Conservation (phyloP, 2,113 vertebrate species). For the Bubo blakistoni region DNA sequence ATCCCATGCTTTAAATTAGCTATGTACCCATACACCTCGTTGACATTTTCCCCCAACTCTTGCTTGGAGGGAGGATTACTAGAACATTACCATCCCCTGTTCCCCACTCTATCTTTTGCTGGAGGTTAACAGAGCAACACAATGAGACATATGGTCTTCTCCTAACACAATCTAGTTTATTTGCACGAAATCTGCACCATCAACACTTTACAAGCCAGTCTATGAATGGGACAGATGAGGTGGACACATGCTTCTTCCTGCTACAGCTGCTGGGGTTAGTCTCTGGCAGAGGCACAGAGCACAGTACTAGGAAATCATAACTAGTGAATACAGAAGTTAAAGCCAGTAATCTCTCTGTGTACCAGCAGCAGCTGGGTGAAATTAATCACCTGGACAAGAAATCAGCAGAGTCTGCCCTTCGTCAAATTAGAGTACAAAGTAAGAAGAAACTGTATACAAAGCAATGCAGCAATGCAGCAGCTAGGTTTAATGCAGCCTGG, state of each 20-base stretch:
- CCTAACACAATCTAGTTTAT: not conserved
- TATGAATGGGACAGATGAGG: not conserved
- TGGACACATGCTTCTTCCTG: not conserved
- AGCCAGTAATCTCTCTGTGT: not conserved
- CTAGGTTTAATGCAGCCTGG: not conserved
- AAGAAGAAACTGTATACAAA: not conserved
- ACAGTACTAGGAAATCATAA: not conserved
- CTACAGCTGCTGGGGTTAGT: fast-evolving
- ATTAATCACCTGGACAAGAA: conserved; percentile 33
- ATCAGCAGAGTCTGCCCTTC: not conserved
- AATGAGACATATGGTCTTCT: not conserved
- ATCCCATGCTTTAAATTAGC: not conserved
- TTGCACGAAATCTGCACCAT: not conserved
- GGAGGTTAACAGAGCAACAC: not conserved
- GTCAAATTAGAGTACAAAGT: not conserved
- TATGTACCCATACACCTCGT: fast-evolving
- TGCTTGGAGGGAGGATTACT: not conserved
- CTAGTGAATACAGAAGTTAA: not conserved
- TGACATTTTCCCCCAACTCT: not conserved
- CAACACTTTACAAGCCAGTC: not conserved
- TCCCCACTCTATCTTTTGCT: not conserved
- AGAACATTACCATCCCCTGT: not conserved
- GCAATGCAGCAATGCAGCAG: not conserved
- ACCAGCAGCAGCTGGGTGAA: not conserved
- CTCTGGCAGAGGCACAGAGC: not conserved